Conservation (phyloP, 2,888 invertebrate genomes). For the Drymonia ruficornis region DNA sequence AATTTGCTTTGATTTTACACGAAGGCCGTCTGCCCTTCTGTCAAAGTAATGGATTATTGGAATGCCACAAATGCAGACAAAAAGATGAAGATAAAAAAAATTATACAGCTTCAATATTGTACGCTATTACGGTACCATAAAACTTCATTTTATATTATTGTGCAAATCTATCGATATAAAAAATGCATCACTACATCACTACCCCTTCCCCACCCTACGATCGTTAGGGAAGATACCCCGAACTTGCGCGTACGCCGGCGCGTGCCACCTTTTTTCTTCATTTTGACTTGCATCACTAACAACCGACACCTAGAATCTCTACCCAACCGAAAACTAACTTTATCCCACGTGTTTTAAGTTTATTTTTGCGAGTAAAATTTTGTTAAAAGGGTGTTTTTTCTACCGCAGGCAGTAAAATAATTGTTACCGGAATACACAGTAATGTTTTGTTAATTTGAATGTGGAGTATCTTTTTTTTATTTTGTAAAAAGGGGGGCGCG, state of each 20-base stretch:
- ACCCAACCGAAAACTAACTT: slow-evolving; percentile 27
- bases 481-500: slow-evolving; percentile 67
- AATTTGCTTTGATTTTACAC: no score
- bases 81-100: no score
- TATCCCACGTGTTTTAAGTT: slow-evolving; percentile 13
- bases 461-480: slow-evolving; percentile 59
- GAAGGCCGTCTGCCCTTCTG: no score
- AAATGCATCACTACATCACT: background rate
- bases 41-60: no score
- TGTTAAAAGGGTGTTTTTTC: slow-evolving; percentile 38
- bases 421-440: slow-evolving; percentile 73
- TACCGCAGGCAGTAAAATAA: slow-evolving; percentile 64
- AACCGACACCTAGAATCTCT: slow-evolving; percentile 39
- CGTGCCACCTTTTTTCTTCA: slow-evolving; percentile 82
- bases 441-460: slow-evolving; percentile 84
- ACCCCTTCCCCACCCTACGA: slow-evolving; percentile 68
- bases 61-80: no score
- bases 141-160: no score
- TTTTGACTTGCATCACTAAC: slow-evolving; percentile 68
- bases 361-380: slow-evolving; percentile 20
- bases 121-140: no score
- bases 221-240: slow-evolving; percentile 75
- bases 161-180: background rate
- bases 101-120: no score
- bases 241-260: slow-evolving; percentile 71